Conservation (phyloP, 2,113 vertebrate genomes). For the Sprattus sprattus region DNA sequence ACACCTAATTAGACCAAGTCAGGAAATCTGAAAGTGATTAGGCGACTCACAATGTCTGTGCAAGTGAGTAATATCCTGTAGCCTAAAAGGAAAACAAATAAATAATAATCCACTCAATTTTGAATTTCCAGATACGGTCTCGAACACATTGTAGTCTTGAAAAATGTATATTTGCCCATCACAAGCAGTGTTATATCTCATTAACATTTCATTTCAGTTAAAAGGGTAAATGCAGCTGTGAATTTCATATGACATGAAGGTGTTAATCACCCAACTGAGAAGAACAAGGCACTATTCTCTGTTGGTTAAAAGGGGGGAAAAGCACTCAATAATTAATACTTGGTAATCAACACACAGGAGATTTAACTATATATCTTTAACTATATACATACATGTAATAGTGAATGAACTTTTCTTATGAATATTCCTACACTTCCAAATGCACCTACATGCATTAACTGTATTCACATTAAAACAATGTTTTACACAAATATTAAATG, state of each 20-base stretch:
- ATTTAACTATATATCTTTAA: too few species aligned
- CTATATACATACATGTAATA: too few species aligned
- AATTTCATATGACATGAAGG: neutral
- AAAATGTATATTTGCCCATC: neutral
- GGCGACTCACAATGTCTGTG: neutral
- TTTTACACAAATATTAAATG: too few species aligned
- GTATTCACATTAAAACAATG: too few species aligned
- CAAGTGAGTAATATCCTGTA: neutral
- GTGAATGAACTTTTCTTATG: too few species aligned
- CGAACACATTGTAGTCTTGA: neutral
- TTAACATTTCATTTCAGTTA: slow-evolving; percentile 11
- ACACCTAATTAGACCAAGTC: neutral
- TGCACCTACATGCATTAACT: too few species aligned
- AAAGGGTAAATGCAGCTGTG: neutral
- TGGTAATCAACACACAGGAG: too few species aligned
- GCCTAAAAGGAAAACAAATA: neutral
- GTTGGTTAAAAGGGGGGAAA: neutral
- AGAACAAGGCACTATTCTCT: neutral
- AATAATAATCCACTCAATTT: neutral
- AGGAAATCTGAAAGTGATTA: neutral
- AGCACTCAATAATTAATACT: neutral
- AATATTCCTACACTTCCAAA: too few species aligned
- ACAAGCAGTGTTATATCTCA: neutral
- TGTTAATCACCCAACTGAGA: neutral
- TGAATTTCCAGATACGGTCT: neutral